Evolutionary conservation across 2,888 invertebrate genomes (phyloP).

Genomic region (Drosophila lacicola): DNA sequence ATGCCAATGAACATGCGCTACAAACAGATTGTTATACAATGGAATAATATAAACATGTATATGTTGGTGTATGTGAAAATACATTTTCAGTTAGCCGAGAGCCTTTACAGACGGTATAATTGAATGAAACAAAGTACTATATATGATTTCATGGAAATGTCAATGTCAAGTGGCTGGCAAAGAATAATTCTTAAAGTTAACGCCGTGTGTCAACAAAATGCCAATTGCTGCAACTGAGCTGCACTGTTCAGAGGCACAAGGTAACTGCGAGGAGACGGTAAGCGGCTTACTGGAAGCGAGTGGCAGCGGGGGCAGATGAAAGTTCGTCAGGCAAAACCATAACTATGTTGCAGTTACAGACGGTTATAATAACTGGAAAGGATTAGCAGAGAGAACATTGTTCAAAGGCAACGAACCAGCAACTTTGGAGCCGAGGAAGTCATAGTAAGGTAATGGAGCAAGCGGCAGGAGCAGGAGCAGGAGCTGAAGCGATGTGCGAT

Average conservation of each 20-base stretch:
- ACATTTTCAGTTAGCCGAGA: too few species aligned
- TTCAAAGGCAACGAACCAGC: constrained; percentile 36
- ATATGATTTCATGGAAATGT: constrained; percentile 42
- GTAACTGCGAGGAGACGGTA: constrained; percentile 37
- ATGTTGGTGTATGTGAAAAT: not conserved
- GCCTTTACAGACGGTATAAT: too few species aligned
- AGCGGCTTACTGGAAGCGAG: constrained; percentile 56
- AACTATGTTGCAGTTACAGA: constrained; percentile 63
- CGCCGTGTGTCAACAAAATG: constrained; percentile 32
- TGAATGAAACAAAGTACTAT: constrained; percentile 36
- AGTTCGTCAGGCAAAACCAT: constrained; percentile 63
- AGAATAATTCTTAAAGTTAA: constrained; percentile 59
- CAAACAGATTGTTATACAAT: constrained; percentile 34
- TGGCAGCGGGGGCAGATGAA: constrained; percentile 5
- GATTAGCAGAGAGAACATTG: constrained; percentile 66
- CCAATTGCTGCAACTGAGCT: constrained; percentile 65
- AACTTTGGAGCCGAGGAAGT: constrained; percentile 63
- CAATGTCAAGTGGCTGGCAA: constrained; percentile 49
- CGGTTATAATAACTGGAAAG: constrained; percentile 65
- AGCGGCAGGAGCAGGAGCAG: constrained; percentile 26
- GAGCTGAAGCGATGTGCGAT: constrained; percentile 34
- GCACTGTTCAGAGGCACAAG: constrained; percentile 25
- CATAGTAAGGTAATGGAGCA: constrained; percentile 74
- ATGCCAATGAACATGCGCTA: constrained; percentile 15
- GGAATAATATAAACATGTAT: constrained; percentile 1